phyloP scores from a whole-genome alignment of 2,888 invertebrate genomes.

The Scrobipalpa costella region DNA sequence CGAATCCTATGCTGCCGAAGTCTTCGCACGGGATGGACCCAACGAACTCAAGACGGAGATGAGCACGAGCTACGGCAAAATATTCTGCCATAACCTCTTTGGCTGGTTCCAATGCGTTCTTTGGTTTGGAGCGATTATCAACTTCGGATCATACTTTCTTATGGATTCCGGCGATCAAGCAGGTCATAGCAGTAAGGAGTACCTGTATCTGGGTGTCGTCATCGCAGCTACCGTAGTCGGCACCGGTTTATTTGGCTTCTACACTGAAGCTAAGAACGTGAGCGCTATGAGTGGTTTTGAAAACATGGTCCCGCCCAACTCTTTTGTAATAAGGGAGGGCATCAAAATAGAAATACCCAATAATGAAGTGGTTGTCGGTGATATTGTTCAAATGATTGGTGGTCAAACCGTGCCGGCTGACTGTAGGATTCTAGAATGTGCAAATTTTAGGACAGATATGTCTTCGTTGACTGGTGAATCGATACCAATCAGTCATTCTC shows the following conservation, averaged over 20 bases:
- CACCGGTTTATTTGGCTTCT: conserved; percentile 81
- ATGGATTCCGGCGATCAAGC: conserved; percentile 32
- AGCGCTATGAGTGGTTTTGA: conserved; percentile 93
- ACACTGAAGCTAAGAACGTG: conserved; percentile 84
- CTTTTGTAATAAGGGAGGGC: conserved; percentile 86
- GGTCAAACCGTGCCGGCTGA: conserved; percentile 95
- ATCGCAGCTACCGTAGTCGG: conserved; percentile 65
- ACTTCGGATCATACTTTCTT: conserved; percentile 80
- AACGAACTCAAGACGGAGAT: conserved; percentile 82
- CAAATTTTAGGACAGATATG: conserved; percentile 77
- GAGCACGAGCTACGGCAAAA: conserved; percentile 82
- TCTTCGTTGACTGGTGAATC: conserved; percentile 88
- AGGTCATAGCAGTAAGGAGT: conserved; percentile 58
- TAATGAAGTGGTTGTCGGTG: conserved; percentile 88
- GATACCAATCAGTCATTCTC: conserved; percentile 82
- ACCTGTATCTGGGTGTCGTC: conserved; percentile 68
- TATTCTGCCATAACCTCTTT: conserved; percentile 84
- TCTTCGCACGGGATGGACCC: conserved; percentile 79
- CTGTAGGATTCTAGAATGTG: conserved; percentile 83
- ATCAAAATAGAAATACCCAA: conserved; percentile 80
- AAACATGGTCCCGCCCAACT: conserved; percentile 87
- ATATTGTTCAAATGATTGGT: conserved; percentile 89
- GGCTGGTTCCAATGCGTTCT: conserved; percentile 87
- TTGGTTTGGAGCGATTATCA: conserved; percentile 84
- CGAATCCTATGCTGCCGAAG: conserved; percentile 73